Base-by-base conservation (phyloP, 2,797 vertebrate genomes). In the Sciurus carolinensis region DNA sequence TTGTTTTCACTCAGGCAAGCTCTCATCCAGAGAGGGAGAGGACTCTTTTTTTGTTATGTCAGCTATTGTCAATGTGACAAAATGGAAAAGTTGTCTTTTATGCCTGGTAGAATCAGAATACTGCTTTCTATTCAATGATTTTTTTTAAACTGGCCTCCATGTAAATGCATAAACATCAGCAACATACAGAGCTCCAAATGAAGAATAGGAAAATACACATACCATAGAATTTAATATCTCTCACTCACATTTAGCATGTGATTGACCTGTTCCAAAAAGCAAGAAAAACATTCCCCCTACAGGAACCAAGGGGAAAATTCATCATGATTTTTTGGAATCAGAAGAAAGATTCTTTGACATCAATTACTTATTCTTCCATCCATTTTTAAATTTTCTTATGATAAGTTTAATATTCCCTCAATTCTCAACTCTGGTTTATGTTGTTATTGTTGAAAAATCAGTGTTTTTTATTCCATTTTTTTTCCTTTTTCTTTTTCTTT, bases 1-100 rank as follows among this genome's bases (percentile, higher is more conserved):
- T 96, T 93, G 69, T 92, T 89, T 92, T 92, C 64, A 79, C 28
- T 57, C 42, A 91, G 28, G 72, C 50, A 81, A 90, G 79, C 54
- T 93, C 33, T 95, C 26, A 33, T 30, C 73, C n/a, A 88, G 52
- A 66, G 3, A 89, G 26, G 33, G 33, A 84, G 69, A 33, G n/a
- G 30, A 18, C 62, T 79, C 22, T 0, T 8, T 66, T 76, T 84
- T 73, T 82, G 12, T 87, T 84, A 24, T 30, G 52, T 76, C 69
- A 22, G 47, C 64, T 90, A 30, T 87, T 83, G 76, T 92, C 57
- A 80, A 89, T 13, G 52, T 75, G 69, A 81, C 57, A 81, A 73
- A 95, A 84, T 73, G 39, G 54, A 82, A 95, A 79, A 42, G 12
- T 73, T 69, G 22, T 39, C 6, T 26, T 73, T 96, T 87, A 86